phyloP scores from a whole-genome alignment of 2,888 invertebrate genomes.

The Ceratothoa steindachneri region DNA sequence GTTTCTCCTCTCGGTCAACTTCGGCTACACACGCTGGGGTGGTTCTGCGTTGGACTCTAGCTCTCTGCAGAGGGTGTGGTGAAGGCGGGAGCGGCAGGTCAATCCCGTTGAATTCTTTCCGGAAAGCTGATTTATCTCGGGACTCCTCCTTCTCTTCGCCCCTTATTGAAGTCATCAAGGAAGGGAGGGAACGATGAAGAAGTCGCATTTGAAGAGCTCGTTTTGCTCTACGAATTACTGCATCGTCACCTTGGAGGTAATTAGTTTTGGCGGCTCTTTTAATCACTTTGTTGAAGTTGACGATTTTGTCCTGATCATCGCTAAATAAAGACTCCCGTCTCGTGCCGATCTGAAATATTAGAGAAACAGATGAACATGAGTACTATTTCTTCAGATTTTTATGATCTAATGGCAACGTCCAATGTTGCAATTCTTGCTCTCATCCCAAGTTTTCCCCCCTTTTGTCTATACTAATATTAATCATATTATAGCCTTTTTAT shows the following conservation, averaged over 20 bases:
- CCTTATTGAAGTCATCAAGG: slow-evolving; percentile 16
- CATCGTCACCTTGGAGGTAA: slow-evolving; percentile 35
- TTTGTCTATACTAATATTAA: too few relatives aligned
- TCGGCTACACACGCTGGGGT: neutral
- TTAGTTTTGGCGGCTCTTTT: slow-evolving; percentile 21
- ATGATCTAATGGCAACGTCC: too few relatives aligned
- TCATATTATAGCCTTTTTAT: too few relatives aligned
- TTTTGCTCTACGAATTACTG: slow-evolving; percentile 32
- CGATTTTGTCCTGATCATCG: too few relatives aligned
- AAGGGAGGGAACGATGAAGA: slow-evolving; percentile 36
- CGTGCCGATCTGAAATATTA: too few relatives aligned
- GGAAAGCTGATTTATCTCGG: neutral
- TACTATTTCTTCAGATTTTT: too few relatives aligned
- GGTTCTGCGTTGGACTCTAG: slow-evolving; percentile 14
- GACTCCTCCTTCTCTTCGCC: neutral
- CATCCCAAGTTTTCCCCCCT: too few relatives aligned
- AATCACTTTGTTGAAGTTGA: neutral
- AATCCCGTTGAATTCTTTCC: neutral
- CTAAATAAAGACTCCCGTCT: too few relatives aligned
- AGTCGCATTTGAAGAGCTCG: slow-evolving; percentile 26
- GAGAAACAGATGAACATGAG: too few relatives aligned
- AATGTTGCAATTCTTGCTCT: too few relatives aligned
- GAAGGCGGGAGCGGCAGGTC: slow-evolving; percentile 24
- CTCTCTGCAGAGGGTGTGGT: slow-evolving; percentile 33
- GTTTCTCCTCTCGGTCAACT: neutral